Percentiles rank a stretch among this genome's conserved stretches.
phyloP scores from a whole-genome alignment of 2,113 vertebrate species.

The Pygoscelis antarcticus region DNA sequence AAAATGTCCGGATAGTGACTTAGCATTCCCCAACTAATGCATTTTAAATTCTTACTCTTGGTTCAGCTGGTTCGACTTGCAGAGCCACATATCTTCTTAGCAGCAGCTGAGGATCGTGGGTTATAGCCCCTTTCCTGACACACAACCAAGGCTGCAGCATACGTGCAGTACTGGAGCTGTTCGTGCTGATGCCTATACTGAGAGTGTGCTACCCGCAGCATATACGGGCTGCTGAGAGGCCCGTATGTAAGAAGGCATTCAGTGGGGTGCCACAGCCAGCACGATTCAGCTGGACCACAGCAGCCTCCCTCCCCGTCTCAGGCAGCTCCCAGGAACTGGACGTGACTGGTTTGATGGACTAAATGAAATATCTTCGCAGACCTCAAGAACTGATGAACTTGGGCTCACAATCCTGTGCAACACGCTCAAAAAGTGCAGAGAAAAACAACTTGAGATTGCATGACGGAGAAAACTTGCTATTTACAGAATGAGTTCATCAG shows the following conservation, averaged over 20 bases:
- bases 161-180: not conserved
- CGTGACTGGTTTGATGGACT: not conserved
- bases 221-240: not conserved
- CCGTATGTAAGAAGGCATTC: not conserved
- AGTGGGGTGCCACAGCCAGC: not conserved
- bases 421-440: not conserved
- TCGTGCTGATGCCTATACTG: not conserved
- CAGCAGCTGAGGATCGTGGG: not conserved
- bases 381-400: not conserved
- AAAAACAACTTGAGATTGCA: not conserved
- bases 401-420: not conserved
- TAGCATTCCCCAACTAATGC: not conserved
- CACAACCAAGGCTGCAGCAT: not conserved
- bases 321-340: not conserved
- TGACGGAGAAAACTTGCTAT: not conserved
- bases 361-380: not conserved
- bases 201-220: too few species aligned
- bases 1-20: not conserved
- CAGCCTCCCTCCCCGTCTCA: not conserved
- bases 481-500: slow-evolving; percentile 33
- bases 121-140: not conserved
- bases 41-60: not conserved
- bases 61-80: not conserved
- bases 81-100: not conserved
- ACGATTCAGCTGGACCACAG: not conserved